Evolutionary conservation across 1,140 invertebrate species (phyloP).

Genomic region (Heliconius himera): DNA sequence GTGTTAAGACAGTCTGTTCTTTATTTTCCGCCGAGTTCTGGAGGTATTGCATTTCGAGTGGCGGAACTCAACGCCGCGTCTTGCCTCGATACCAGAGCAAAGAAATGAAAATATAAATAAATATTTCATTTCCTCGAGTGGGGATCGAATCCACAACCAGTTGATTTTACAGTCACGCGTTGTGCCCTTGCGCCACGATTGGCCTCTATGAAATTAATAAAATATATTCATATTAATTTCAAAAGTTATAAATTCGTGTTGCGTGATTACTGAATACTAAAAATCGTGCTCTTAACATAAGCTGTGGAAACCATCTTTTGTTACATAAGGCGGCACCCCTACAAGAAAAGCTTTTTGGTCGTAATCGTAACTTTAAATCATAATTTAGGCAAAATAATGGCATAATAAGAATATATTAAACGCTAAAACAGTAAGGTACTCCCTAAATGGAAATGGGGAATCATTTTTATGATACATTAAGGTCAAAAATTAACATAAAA

Average conservation of each 20-base stretch:
- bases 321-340: not conserved
- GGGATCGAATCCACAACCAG: no score
- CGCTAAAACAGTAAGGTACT: conserved; percentile 30
- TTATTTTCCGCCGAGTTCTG: no score
- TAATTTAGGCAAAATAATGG: conserved; percentile 55
- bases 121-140: no score
- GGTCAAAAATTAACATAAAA: conserved; percentile 20
- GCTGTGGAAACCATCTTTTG: not conserved
- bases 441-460: conserved; percentile 22
- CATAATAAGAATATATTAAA: conserved; percentile 62
- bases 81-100: no score
- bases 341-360: conserved; percentile 27
- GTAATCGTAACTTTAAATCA: conserved; percentile 59
- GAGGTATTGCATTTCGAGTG: no score
- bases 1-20: no score
- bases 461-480: conserved; percentile 16
- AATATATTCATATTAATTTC: not conserved
- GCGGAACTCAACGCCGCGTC: no score
- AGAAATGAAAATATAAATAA: no score
- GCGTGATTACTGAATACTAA: not conserved
- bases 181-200: no score
- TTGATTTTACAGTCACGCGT: no score
- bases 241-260: not conserved
- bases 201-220: no score
- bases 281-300: not conserved